A percentile compares a stretch with the other conserved stretches of the same genome.
phyloP scores from a whole-genome alignment of 2,888 invertebrate genomes.

The Drosophila mercatorum region DNA sequence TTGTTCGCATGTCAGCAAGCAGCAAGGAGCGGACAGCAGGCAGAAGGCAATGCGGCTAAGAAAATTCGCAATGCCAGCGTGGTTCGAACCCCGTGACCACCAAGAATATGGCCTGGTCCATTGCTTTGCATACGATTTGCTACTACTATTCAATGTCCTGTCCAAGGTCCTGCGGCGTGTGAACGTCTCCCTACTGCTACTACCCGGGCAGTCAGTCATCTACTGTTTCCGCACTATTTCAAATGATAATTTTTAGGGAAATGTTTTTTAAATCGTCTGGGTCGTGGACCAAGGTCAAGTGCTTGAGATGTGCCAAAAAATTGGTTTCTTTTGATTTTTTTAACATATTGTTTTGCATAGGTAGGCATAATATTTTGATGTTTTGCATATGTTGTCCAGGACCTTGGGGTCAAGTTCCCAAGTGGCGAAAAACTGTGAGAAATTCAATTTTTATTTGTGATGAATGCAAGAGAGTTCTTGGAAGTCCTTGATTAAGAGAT shows the following conservation, averaged over 20 bases:
- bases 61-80: constrained; percentile 30
- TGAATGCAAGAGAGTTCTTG: constrained; percentile 7
- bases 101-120: constrained; percentile 27
- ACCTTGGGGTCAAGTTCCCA: constrained; percentile 48
- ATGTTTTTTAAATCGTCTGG: constrained; percentile 50
- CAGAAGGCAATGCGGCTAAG: constrained; percentile 8
- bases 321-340: constrained; percentile 34
- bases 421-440: constrained; percentile 23
- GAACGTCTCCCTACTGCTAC: constrained; percentile 36
- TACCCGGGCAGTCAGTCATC: constrained; percentile 30
- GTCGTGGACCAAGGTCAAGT: constrained; percentile 52
- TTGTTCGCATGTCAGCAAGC: constrained; percentile 54
- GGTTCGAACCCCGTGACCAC: constrained; percentile 44
- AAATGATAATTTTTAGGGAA: constrained; percentile 38
- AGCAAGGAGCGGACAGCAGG: constrained; percentile 9
- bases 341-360: constrained; percentile 32
- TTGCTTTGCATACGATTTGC: constrained; percentile 50
- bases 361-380: constrained; percentile 12
- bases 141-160: constrained; percentile 4
- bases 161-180: constrained; percentile 54
- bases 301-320: constrained; percentile 41
- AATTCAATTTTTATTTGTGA: constrained; percentile 30
- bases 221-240: constrained; percentile 53
- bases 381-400: constrained; percentile 16
- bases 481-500: constrained; percentile 6